Evolutionary conservation across 2,113 vertebrate species (phyloP).

Genomic region (Lagopus leucura): DNA sequence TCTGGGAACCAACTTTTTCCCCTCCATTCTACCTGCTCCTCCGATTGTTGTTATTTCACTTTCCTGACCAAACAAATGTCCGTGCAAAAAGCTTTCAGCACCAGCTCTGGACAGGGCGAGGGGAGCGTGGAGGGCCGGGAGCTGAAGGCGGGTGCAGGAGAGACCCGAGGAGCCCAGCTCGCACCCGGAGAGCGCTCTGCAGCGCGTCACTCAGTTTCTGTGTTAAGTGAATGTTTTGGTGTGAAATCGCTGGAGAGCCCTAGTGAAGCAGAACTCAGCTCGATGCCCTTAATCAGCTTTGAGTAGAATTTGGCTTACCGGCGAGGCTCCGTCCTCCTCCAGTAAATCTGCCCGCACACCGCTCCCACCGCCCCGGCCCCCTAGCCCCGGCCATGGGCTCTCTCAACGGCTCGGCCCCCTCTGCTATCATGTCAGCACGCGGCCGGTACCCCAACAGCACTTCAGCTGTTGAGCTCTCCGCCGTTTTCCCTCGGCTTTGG

Average conservation of each 20-base stretch:
- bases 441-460: not conserved
- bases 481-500: not conserved
- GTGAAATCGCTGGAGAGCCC: slow-evolving; percentile 20
- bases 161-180: not conserved
- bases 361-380: not conserved
- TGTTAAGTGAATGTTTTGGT: not conserved
- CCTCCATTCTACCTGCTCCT: not conserved
- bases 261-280: slow-evolving; percentile 26
- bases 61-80: not conserved
- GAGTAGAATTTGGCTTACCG: slow-evolving; percentile 47
- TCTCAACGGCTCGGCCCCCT: not conserved
- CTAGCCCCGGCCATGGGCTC: not conserved
- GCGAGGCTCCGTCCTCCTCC: slow-evolving; percentile 38
- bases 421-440: not conserved
- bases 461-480: not conserved
- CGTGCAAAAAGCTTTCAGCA: slow-evolving; percentile 35
- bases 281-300: slow-evolving; percentile 46
- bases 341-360: slow-evolving; percentile 47
- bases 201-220: not conserved
- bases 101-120: slow-evolving; percentile 13
- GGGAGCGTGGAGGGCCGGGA: not conserved
- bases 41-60: not conserved
- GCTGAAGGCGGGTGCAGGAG: not conserved
- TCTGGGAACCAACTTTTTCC: slow-evolving; percentile 32
- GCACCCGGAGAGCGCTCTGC: not conserved